phyloP scores from a whole-genome alignment of 2,113 vertebrate species.

The Albula glossodonta region DNA sequence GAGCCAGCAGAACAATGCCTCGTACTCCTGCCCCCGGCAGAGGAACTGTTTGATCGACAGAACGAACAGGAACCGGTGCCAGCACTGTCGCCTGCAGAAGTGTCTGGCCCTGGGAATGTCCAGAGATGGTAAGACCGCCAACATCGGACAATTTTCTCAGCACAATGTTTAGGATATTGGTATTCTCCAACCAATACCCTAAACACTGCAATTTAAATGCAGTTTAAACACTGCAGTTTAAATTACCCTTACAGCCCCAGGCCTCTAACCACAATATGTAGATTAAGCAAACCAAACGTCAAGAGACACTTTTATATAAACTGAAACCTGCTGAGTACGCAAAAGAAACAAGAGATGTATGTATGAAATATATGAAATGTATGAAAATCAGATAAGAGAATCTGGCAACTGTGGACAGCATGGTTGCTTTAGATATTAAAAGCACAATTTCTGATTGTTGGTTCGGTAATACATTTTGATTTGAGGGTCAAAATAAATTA shows the following conservation, averaged over 20 bases:
- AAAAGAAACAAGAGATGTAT: not conserved
- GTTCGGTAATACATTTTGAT: no score
- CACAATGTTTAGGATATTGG: not conserved
- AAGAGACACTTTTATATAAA: not conserved
- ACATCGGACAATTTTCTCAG: not conserved
- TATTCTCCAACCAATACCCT: not conserved
- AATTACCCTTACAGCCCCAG: not conserved
- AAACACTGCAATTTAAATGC: not conserved
- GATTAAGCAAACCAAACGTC: not conserved
- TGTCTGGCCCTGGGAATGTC: constrained; percentile 99
- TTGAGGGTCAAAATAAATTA: no score
- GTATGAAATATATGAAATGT: not conserved
- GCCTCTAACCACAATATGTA: not conserved
- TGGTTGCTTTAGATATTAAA: no score
- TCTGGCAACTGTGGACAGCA: not conserved
- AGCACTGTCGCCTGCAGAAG: constrained; percentile 99
- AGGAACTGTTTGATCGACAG: constrained; percentile 99
- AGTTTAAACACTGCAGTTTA: not conserved
- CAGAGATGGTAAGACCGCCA: constrained; percentile 85
- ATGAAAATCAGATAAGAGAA: not conserved
- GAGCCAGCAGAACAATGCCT: constrained; percentile 98
- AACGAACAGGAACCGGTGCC: constrained; percentile 98
- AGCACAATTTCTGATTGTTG: no score
- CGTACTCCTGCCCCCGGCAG: constrained; percentile 97
- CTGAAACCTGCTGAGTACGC: not conserved